A percentile compares a stretch with the other conserved stretches of the same genome.
phyloP scores from a whole-genome alignment of 1,140 invertebrate species.

The Drosophila burlai region DNA sequence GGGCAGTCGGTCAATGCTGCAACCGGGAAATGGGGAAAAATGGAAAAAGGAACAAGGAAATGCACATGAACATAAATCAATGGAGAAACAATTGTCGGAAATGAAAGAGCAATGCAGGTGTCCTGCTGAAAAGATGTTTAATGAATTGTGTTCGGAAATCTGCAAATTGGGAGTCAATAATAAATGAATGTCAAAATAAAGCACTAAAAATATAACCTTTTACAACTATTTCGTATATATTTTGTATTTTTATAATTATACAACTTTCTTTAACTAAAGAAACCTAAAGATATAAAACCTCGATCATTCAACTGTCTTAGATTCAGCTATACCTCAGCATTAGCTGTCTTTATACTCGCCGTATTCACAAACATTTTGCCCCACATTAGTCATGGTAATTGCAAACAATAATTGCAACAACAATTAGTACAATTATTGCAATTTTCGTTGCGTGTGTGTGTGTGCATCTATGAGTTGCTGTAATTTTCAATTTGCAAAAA shows the following conservation, averaged over 20 bases:
- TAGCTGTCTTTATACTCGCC: constrained; percentile 26
- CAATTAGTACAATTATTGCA: constrained; percentile 83
- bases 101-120: constrained; percentile 28
- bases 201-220: background rate
- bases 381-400: constrained; percentile 82
- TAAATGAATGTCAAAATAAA: background rate
- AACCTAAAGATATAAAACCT: background rate
- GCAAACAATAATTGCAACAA: constrained; percentile 76
- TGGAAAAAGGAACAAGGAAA: constrained; percentile 26
- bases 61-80: constrained; percentile 42
- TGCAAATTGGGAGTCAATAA: constrained; percentile 3
- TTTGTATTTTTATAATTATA: background rate
- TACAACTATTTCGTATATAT: too few relatives aligned
- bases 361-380: constrained; percentile 73
- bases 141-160: constrained; percentile 12
- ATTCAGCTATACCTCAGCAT: background rate
- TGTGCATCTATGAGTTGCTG: constrained; percentile 30
- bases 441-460: constrained; percentile 55
- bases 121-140: background rate
- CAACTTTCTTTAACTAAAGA: background rate
- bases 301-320: constrained; percentile 15
- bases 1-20: constrained; percentile 32
- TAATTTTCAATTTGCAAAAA: constrained; percentile 77
- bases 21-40: constrained; percentile 58
- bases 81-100: constrained; percentile 9